phyloP scores from a whole-genome alignment of 2,797 vertebrate genomes.

The Bovichtus diacanthus region DNA sequence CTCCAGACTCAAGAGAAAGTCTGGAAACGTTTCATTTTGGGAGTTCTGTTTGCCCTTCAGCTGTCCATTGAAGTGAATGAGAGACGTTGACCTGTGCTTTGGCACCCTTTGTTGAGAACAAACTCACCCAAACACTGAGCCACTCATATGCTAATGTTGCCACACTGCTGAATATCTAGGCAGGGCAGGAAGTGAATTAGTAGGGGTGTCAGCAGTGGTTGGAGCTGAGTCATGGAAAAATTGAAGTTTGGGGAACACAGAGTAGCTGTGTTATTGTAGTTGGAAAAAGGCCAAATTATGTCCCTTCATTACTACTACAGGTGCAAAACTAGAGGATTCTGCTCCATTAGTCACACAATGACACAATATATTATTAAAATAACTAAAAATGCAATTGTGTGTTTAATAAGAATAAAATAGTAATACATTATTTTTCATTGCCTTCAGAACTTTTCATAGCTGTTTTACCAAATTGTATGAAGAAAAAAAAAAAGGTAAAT shows the following conservation, averaged over 20 bases:
- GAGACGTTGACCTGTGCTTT: constrained; percentile 79
- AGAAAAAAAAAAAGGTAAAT: neutral
- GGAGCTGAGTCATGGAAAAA: constrained; percentile 48
- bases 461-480: neutral
- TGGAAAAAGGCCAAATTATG: neutral
- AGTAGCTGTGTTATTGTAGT: neutral
- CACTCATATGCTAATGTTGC: constrained; percentile 78
- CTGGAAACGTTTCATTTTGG: constrained; percentile 75
- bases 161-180: constrained; percentile 73
- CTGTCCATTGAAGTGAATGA: constrained; percentile 77
- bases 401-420: neutral
- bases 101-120: constrained; percentile 77
- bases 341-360: neutral
- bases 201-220: constrained; percentile 33
- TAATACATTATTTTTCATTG: neutral
- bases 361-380: neutral
- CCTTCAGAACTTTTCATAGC: neutral
- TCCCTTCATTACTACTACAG: neutral
- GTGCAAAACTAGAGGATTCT: neutral
- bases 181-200: constrained; percentile 67
- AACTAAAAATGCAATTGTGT: neutral
- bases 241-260: neutral
- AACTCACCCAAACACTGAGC: constrained; percentile 81
- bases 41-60: constrained; percentile 83
- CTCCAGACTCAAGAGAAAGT: constrained; percentile 59